Evolutionary conservation across 2,113 vertebrate species (phyloP).

Genomic region (Otus sunia): DNA sequence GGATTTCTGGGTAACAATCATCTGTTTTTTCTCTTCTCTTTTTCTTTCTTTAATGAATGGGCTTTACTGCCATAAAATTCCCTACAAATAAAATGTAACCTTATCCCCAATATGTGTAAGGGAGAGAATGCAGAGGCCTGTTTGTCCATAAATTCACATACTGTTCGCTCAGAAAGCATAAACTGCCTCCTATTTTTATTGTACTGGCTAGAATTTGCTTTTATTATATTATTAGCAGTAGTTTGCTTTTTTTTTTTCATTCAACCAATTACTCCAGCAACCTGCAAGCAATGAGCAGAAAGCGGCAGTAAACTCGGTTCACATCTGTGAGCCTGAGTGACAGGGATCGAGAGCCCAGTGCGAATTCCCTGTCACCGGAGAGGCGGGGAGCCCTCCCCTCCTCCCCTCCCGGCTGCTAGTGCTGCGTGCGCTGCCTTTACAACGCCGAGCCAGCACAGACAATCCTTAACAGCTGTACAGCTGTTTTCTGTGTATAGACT

Average conservation of each 20-base stretch:
- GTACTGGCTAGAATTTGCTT: background rate
- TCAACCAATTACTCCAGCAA: background rate
- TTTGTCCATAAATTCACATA: background rate
- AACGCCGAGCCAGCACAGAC: background rate
- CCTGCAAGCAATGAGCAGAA: background rate
- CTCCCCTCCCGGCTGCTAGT: background rate
- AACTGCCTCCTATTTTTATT: conserved; percentile 2
- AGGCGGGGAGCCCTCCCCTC: background rate
- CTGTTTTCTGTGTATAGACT: conserved; percentile 18
- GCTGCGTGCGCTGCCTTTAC: background rate
- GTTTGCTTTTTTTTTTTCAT: background rate
- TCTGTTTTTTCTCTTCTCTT: conserved; percentile 39
- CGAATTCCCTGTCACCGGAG: background rate
- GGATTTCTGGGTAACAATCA: conserved; percentile 6
- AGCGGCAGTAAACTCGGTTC: background rate
- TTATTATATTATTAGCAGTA: conserved; percentile 8
- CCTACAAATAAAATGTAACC: conserved; percentile 23
- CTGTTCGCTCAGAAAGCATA: background rate
- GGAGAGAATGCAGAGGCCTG: background rate
- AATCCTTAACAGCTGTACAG: conserved; percentile 44
- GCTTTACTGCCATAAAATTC: conserved; percentile 36
- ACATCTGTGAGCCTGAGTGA: background rate
- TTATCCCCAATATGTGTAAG: background rate
- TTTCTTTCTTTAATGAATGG: background rate
- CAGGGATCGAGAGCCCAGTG: background rate